Percentiles rank a stretch among this genome's conserved stretches.
These are phyloP conservation scores for Loris lydekkerianus DNA, from an alignment of 2,797 vertebrate genomes.

Conservation along the genomic window DNA sequence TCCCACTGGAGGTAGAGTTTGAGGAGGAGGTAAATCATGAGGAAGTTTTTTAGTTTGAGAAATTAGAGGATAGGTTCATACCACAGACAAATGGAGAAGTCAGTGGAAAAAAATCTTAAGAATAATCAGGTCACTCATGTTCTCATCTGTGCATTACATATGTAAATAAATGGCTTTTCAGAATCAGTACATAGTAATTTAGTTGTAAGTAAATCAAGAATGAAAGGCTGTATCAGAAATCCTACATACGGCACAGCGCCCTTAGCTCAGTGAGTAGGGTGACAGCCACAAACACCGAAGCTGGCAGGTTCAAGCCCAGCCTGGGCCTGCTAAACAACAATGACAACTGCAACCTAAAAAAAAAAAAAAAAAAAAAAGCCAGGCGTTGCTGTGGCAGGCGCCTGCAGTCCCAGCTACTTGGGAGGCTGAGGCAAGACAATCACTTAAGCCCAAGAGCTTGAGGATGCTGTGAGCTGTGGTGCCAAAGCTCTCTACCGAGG, in stretches of 20 bases:
- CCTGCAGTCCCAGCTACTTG: too few relatives aligned
- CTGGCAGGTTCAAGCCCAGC: too few relatives aligned
- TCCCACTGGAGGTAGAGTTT: neutral
- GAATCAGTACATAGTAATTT: slow-evolving; percentile 21
- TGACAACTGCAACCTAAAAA: too few relatives aligned
- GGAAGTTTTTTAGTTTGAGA: neutral
- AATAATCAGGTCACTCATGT: neutral
- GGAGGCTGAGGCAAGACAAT: too few relatives aligned
- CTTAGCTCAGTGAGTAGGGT: too few relatives aligned
- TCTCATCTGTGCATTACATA: neutral
- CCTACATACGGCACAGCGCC: neutral
- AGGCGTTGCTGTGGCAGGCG: too few relatives aligned
- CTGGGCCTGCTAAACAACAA: too few relatives aligned
- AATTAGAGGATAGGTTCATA: slow-evolving; percentile 17
- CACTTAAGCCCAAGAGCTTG: too few relatives aligned
- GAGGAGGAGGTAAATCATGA: neutral
- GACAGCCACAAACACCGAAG: too few relatives aligned
- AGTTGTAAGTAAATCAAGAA: neutral
- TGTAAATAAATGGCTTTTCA: neutral
- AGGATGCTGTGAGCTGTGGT: too few relatives aligned
- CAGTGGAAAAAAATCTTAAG: neutral
- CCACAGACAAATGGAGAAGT: slow-evolving; percentile 17
- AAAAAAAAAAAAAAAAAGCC: too few relatives aligned
- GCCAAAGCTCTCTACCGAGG: too few relatives aligned
- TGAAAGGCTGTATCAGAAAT: slow-evolving; percentile 44